These are phyloP conservation scores for Nasua narica DNA, from an alignment of 2,797 vertebrate species.

Conservation along the genomic window DNA sequence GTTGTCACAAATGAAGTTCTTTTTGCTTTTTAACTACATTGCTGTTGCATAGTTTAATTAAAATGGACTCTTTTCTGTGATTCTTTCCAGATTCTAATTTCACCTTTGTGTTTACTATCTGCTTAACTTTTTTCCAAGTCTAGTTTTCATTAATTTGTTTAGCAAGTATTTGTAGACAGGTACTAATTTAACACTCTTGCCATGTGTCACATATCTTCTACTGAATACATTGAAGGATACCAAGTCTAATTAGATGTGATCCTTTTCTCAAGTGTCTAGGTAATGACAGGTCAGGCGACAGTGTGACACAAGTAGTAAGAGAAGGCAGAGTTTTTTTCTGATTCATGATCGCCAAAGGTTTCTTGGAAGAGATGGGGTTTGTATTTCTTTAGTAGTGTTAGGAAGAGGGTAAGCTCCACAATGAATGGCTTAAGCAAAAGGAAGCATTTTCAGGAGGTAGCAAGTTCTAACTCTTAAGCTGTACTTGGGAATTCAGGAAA, in stretches of 20 bases:
- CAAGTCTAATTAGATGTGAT: not conserved
- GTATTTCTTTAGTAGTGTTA: not conserved
- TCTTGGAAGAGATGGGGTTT: not conserved
- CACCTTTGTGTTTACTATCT: not conserved
- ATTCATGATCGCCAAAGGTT: not conserved
- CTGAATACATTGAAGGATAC: not conserved
- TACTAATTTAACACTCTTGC: not conserved
- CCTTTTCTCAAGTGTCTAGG: not conserved
- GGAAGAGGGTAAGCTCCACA: not conserved
- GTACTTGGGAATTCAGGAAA: not conserved
- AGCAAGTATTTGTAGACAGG: not conserved
- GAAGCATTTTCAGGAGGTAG: not conserved
- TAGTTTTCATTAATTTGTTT: not conserved
- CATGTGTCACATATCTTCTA: not conserved
- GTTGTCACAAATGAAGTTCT: not conserved
- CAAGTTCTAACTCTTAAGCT: not conserved
- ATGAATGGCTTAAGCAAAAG: not conserved
- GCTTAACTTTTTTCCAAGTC: not conserved
- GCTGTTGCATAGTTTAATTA: not conserved
- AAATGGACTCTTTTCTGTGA: not conserved
- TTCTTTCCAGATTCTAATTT: not conserved
- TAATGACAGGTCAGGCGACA: not conserved
- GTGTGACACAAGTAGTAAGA: not conserved
- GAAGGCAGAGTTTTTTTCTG: not conserved
- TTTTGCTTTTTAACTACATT: not conserved